Evolutionary conservation across 2,113 vertebrate species (phyloP).

Genomic region (Ranitomeya imitator): DNA sequence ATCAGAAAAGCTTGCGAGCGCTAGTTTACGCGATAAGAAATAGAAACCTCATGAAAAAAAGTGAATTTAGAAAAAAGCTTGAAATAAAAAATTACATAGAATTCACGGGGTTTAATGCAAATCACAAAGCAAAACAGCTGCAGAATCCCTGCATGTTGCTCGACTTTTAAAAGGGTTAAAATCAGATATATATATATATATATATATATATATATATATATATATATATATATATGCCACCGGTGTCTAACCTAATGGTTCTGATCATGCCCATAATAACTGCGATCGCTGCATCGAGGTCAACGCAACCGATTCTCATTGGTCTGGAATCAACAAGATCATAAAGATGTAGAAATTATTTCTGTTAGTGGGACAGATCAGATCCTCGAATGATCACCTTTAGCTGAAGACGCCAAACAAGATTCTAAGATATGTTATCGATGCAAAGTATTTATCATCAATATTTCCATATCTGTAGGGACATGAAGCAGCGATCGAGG

Average conservation of each 20-base stretch:
- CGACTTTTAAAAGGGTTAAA: not conserved
- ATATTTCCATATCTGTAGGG: too few relatives aligned
- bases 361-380: not conserved
- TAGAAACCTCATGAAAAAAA: too few relatives aligned
- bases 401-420: not conserved
- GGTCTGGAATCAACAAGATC: not conserved
- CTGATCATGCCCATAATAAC: not conserved
- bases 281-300: not conserved
- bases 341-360: not conserved
- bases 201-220: not conserved
- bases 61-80: too few relatives aligned
- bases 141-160: not conserved
- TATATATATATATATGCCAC: not conserved
- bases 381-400: not conserved
- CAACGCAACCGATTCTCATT: not conserved
- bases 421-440: not conserved
- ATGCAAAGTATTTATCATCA: too few relatives aligned
- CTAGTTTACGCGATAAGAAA: too few relatives aligned
- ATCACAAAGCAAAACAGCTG: too few relatives aligned
- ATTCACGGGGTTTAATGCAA: too few relatives aligned
- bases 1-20: too few relatives aligned
- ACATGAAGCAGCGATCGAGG: too few relatives aligned
- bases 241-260: not conserved
- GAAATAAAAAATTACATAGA: too few relatives aligned
- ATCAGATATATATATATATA: not conserved